Evolutionary conservation across 2,113 vertebrate species (phyloP), one percentile per base, ranked within the genome.

Genomic region (Dolichallabes microphthalmus): DNA sequence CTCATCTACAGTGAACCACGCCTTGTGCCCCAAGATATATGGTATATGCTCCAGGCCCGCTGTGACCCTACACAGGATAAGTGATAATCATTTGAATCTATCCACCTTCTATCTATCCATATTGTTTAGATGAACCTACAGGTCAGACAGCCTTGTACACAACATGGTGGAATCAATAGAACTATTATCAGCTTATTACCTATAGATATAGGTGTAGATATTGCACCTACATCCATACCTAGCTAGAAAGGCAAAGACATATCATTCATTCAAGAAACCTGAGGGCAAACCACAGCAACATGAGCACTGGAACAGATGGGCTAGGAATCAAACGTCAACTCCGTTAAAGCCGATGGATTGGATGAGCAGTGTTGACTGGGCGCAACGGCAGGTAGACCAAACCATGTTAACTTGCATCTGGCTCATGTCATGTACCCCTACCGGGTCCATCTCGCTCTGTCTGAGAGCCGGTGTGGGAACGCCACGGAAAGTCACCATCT

Each of bases 241-340:
- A 50, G 35, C 19, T 74, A 1, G 81, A 53, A 60, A 32, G 45
- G n/a, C 15, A 82, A 88, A 89, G 87, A 88, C 80, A 82, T 88
- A 87, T 89, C 86, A 86, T 86, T 88, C 57, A 66, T 61, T 81
- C 60, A 81, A 57, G 60, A 80, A 75, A 22, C 63, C 61, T 14
- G 69, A 85, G 69, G 90, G 85, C 77, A 87, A 84, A 88, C 85
- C 79, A 78, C 20, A 66, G 80, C 66, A 58, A 75, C 39, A 87
- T 82, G 88, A 90, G 80, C 81, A 74, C 87, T 89, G 89, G 85
- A 90, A 89, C 91, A 91, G 90, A 93, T 92, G 92, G 88, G 89
- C 88, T 91, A 88, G 90, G 89, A 91, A 93, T 93, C 92, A 93
- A 94, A 93, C 90, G 86, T 86, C 89, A 91, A 91, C 93, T 92